Conservation (phyloP, 2,797 vertebrate genomes). For the Diplodus puntazzo region DNA sequence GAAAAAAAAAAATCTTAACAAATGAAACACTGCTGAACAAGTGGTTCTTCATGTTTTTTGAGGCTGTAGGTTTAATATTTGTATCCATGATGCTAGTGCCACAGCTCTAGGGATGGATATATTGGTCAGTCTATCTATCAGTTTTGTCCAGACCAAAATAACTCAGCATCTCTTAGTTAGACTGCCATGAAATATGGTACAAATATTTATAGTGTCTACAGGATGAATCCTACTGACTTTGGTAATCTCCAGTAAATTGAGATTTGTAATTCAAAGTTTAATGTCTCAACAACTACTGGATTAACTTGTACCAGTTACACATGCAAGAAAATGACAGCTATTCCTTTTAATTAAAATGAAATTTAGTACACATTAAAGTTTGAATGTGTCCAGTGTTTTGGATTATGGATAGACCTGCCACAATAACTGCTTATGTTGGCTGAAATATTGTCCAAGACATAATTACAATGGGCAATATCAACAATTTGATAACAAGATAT, state of each 20-base stretch:
- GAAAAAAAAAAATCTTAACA: background rate
- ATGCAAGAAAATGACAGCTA: too few species aligned
- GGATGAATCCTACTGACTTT: too few species aligned
- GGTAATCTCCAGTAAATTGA: too few species aligned
- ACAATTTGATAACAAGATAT: too few species aligned
- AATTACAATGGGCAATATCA: too few species aligned
- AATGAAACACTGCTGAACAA: background rate
- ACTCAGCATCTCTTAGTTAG: too few species aligned
- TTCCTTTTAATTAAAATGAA: background rate
- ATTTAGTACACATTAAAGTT: background rate
- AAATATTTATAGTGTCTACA: background rate
- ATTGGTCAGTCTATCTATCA: background rate
- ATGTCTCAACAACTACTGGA: too few species aligned
- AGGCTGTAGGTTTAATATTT: background rate
- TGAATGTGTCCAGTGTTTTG: background rate
- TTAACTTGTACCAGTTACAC: too few species aligned
- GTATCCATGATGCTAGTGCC: background rate
- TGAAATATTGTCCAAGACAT: too few species aligned
- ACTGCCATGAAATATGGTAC: background rate
- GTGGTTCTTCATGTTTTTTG: background rate
- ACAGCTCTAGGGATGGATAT: background rate
- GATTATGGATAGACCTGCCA: too few species aligned
- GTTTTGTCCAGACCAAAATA: background rate
- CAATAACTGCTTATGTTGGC: too few species aligned
- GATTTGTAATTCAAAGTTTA: too few species aligned